Evolutionary conservation across 1,140 invertebrate species (phyloP).

Genomic region (Euschistus heros): DNA sequence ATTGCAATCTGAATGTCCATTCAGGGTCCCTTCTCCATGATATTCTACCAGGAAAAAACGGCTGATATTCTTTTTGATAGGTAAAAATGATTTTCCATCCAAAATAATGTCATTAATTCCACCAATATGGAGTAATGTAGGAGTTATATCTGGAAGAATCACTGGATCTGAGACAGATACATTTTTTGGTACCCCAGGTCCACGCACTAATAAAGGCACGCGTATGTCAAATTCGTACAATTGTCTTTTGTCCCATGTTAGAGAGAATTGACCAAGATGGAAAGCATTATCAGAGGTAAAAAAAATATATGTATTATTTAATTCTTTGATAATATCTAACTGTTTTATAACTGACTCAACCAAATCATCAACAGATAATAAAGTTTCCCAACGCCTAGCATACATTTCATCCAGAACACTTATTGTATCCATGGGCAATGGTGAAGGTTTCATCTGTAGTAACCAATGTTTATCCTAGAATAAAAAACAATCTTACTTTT

Average conservation of each 20-base stretch:
- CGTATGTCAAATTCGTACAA: constrained; percentile 80
- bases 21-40: constrained; percentile 5
- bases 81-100: not conserved
- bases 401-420: constrained; percentile 54
- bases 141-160: constrained; percentile 67
- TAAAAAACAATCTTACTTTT: too few species aligned
- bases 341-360: constrained; percentile 50
- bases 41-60: not conserved
- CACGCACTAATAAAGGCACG: constrained; percentile 67
- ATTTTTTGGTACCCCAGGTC: constrained; percentile 51
- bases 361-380: constrained; percentile 79
- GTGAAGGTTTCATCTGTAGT: constrained; percentile 44
- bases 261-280: constrained; percentile 76
- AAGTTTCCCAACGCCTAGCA: constrained; percentile 58
- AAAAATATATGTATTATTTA: constrained; percentile 68
- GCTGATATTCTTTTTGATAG: not conserved
- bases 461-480: not conserved
- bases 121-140: constrained; percentile 49
- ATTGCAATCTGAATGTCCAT: constrained; percentile 51
- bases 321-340: constrained; percentile 41
- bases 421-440: constrained; percentile 45
- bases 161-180: constrained; percentile 43
- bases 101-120: not conserved
- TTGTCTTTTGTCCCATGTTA: constrained; percentile 78
- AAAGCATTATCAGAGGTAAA: constrained; percentile 84